phyloP scores from a whole-genome alignment of 1,140 invertebrate species.

The Adoxophyes honmai region DNA sequence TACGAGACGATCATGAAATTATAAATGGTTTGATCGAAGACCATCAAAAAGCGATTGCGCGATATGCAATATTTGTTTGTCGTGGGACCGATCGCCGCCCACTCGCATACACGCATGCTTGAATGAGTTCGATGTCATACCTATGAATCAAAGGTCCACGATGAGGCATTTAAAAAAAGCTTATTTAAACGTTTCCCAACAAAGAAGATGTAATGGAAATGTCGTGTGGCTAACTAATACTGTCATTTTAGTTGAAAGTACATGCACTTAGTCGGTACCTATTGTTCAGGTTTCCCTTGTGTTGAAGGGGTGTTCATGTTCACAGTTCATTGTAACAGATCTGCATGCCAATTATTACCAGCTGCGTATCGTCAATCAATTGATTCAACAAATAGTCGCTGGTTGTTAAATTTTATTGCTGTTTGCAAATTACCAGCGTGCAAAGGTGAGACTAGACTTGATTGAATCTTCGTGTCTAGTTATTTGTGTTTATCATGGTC shows the following conservation, averaged over 20 bases:
- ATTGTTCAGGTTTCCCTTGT: no score
- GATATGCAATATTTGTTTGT: not conserved
- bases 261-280: no score
- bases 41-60: not conserved
- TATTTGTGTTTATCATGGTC: no score
- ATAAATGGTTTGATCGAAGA: not conserved
- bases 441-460: slow-evolving; percentile 2
- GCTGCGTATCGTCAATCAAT: not conserved
- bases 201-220: not conserved
- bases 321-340: not conserved
- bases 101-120: not conserved
- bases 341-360: not conserved
- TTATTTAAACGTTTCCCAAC: not conserved
- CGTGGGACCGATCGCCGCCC: not conserved
- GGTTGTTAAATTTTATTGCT: slow-evolving; percentile 6
- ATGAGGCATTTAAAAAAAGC: not conserved
- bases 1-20: not conserved
- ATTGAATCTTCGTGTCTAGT: not conserved
- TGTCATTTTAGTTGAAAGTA: no score
- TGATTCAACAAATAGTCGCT: slow-evolving; percentile 5
- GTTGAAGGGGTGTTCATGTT: no score
- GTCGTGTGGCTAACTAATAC: not conserved
- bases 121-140: slow-evolving; percentile 6
- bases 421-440: slow-evolving; percentile 7
- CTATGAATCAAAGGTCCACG: not conserved